These are phyloP conservation scores for Tragulus kanchil DNA, from an alignment of 2,113 vertebrate species.

Conservation along the genomic window DNA sequence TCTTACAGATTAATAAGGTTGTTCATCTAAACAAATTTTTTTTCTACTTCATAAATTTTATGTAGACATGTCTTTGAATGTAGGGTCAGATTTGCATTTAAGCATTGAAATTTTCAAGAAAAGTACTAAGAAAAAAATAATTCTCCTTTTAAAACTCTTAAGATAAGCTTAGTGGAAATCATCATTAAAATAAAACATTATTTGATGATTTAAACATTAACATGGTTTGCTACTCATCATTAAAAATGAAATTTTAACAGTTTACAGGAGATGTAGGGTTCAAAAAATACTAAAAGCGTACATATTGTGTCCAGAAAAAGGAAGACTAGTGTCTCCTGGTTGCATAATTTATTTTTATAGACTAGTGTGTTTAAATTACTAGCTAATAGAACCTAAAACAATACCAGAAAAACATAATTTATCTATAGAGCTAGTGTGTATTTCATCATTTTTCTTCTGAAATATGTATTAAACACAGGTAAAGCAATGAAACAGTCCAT, in stretches of 20 bases:
- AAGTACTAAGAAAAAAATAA: not conserved
- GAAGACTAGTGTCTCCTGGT: not conserved
- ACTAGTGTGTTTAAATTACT: no score
- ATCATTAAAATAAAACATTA: not conserved
- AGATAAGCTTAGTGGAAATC: not conserved
- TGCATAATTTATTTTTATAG: no score
- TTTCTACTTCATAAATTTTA: not conserved
- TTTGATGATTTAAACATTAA: not conserved
- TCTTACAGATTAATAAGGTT: not conserved
- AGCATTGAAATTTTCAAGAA: not conserved
- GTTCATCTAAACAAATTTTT: slow-evolving; percentile 23
- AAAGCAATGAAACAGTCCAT: not conserved
- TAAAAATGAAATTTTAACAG: slow-evolving; percentile 17
- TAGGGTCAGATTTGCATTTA: not conserved
- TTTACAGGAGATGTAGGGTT: not conserved
- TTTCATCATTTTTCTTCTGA: not conserved
- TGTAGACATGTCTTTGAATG: not conserved
- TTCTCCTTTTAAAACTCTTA: not conserved
- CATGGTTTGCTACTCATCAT: not conserved
- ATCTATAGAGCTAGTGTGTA: not conserved
- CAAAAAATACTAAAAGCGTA: not conserved
- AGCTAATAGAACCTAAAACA: not conserved
- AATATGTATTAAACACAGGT: not conserved
- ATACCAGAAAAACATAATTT: not conserved
- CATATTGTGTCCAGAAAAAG: not conserved